Evolutionary conservation across 2,888 invertebrate species (phyloP).

Genomic region (Xanthia togata): DNA sequence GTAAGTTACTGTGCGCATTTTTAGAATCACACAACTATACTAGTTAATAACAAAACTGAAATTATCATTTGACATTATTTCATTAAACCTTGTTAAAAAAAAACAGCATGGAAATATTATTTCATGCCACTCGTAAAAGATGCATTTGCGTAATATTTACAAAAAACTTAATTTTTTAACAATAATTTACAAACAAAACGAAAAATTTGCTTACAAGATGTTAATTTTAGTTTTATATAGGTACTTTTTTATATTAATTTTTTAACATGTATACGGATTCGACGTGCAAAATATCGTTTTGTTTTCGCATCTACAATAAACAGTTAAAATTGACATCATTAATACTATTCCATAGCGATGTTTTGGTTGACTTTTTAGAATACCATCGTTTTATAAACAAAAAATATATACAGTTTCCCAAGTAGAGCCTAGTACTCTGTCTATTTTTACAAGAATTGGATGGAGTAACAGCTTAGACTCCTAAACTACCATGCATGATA

Average conservation of each 20-base stretch:
- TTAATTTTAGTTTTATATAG: conserved; percentile 4
- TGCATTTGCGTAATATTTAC: conserved; percentile 46
- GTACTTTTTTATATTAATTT: conserved; percentile 30
- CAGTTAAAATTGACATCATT: conserved; percentile 49
- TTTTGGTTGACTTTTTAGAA: conserved; percentile 30
- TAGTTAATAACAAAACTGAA: conserved; percentile 13
- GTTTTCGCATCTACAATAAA: conserved; percentile 25
- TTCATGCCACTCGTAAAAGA: conserved; percentile 2
- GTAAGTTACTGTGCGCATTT: conserved; percentile 46
- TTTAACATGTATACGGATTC: conserved; percentile 20
- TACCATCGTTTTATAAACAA: conserved; percentile 8
- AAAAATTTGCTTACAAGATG: neutral
- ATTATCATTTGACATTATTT: conserved; percentile 2
- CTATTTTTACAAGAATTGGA: conserved; percentile 32
- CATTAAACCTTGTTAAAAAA: conserved; percentile 12
- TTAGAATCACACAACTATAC: conserved; percentile 29
- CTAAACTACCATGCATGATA: conserved; percentile 48
- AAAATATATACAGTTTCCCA: conserved; percentile 15
- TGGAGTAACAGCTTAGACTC: conserved; percentile 37
- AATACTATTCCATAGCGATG: conserved; percentile 35
- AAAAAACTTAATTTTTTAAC: conserved; percentile 33
- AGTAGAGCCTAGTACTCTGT: conserved; percentile 43
- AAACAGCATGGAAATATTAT: neutral
- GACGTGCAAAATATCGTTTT: conserved; percentile 55
- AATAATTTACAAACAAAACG: conserved; percentile 53